Base-by-base conservation (phyloP, 2,888 invertebrate genomes). In the Hipparchia semele region DNA sequence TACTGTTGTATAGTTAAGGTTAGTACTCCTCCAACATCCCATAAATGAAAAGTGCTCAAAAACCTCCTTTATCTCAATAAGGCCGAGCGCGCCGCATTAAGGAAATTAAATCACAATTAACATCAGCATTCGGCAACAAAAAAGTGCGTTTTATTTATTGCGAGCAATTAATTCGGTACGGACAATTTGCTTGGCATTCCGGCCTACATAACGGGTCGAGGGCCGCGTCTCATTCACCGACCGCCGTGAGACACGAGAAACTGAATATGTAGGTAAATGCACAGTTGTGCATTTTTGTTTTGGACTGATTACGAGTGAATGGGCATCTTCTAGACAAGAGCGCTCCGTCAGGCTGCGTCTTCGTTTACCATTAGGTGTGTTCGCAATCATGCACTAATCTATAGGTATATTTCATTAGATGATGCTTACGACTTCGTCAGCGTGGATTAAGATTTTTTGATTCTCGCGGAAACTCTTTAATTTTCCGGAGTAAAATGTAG, bases 81-180 rank as follows among this genome's bases (percentile, higher is more conserved):
- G 64, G 64, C 23, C 33, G 8, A 13, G 2, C 23, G 51, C 12
- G 51, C 51, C 51, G 51, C 53, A 53, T 65, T 65, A 65, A 53
- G 49, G 23, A 65, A 65, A 65, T 65, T 65, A 51, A 65, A 65
- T 65, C 64, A 51, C 64, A 65, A 65, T 65, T 53, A 65, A 10
- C 64, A 51, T 65, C 64, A 53, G 51, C 64, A 33, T 23, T 65
- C 64, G 64, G 51, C 10, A 58, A 33, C 68, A 68, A 68, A 68
- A 68, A 59, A 23, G 68, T 65, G 62, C 58, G 58, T 59, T 69
- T 69, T 58, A 69, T 73, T 73, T 70, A 73, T 73, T 73, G 70
- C 73, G 53, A 54, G 69, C 73, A 73, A 66, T 70, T 73, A 69
- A 65, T 65, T 65, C 46, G 69, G 70, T 53, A 66, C 53, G 73